These are phyloP conservation scores for Caranx ignobilis DNA, from an alignment of 2,113 vertebrate genomes.

Conservation along the genomic window DNA sequence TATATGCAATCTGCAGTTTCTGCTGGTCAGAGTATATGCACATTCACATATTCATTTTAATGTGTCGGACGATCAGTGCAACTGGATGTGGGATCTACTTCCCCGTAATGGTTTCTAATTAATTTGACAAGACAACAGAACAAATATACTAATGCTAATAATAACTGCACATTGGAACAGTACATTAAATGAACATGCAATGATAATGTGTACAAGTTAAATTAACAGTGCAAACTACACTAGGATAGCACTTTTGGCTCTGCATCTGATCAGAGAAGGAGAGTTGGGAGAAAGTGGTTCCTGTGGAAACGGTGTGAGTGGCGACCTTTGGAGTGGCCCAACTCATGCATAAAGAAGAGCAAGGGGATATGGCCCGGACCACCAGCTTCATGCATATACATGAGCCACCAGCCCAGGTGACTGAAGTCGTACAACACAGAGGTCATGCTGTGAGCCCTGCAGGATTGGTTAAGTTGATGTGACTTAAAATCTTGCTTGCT, in stretches of 20 bases:
- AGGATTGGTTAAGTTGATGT: conserved; percentile 52
- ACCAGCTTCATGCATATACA: conserved; percentile 74
- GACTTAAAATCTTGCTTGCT: conserved; percentile 40
- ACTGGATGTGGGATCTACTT: background rate
- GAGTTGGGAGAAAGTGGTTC: conserved; percentile 43
- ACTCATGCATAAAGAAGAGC: conserved; percentile 82
- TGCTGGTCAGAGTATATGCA: background rate
- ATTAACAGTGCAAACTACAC: background rate
- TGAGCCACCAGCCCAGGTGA: conserved; percentile 70
- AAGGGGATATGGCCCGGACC: conserved; percentile 55
- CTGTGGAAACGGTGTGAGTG: conserved; percentile 52
- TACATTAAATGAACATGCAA: background rate
- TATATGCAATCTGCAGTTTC: background rate
- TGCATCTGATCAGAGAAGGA: conserved; percentile 20
- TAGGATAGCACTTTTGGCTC: background rate
- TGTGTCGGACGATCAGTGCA: background rate
- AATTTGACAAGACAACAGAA: background rate
- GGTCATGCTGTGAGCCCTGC: conserved; percentile 52
- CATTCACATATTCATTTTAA: background rate
- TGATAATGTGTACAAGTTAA: background rate
- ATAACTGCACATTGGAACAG: background rate
- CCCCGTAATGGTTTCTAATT: background rate
- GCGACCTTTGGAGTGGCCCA: conserved; percentile 63
- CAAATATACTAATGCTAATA: background rate
- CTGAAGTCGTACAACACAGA: conserved; percentile 56